Evolutionary conservation across 2,888 invertebrate species (phyloP).

Genomic region (Nyleta sp.): DNA sequence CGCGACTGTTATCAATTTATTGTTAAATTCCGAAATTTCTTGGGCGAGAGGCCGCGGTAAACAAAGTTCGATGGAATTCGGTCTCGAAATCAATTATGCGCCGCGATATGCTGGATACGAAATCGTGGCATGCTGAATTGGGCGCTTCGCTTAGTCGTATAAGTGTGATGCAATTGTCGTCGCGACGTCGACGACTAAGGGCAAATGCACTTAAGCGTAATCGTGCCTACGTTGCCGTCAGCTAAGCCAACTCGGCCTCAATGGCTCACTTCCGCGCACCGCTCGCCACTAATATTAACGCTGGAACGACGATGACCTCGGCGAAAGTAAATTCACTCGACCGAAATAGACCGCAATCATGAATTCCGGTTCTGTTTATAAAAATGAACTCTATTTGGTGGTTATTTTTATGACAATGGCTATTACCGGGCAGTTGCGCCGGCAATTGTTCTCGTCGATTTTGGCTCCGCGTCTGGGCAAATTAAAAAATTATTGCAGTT

Average conservation of each 20-base stretch:
- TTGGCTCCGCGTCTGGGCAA: no score
- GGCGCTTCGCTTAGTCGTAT: slow-evolving; percentile 40
- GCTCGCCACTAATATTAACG: slow-evolving; percentile 65
- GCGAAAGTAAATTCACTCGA: slow-evolving; percentile 66
- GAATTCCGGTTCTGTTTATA: slow-evolving; percentile 55
- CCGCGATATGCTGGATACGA: slow-evolving; percentile 11
- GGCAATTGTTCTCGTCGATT: not conserved
- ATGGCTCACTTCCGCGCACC: slow-evolving; percentile 67
- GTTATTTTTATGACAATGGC: not conserved
- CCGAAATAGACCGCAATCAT: slow-evolving; percentile 63
- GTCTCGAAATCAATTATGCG: slow-evolving; percentile 48
- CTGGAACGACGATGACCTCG: slow-evolving; percentile 65
- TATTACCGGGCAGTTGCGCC: no score
- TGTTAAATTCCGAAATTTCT: slow-evolving; percentile 18
- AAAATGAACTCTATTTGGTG: slow-evolving; percentile 31
- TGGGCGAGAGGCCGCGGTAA: not conserved
- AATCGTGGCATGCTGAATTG: slow-evolving; percentile 34
- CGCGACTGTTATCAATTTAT: slow-evolving; percentile 52
- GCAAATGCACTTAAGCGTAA: slow-evolving; percentile 76
- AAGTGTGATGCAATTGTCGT: slow-evolving; percentile 67
- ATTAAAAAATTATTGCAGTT: no score
- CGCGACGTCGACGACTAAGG: slow-evolving; percentile 67
- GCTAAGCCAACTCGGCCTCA: slow-evolving; percentile 65
- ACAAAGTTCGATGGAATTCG: no score
- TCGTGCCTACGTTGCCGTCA: slow-evolving; percentile 69